Evolutionary conservation across 2,797 vertebrate genomes (phyloP), one percentile per base, ranked within the genome.

Genomic region (Luscinia megarhynchos): DNA sequence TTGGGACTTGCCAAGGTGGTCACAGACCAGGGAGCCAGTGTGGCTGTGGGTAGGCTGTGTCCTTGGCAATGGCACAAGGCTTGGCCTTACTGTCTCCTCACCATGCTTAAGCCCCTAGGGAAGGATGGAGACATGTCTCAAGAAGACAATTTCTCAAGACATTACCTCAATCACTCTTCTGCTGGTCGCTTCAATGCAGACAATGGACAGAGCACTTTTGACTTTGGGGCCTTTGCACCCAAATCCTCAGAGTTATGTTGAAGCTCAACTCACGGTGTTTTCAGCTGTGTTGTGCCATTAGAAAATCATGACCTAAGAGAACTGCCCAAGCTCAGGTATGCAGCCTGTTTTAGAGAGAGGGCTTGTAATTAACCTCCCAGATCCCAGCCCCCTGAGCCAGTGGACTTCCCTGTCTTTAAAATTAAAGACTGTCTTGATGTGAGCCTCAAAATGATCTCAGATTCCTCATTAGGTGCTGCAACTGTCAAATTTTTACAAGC

Each of bases 401-500:
- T 1, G 1, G 72, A n/a, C 12, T 43, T n/a, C 12, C 14, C 24
- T 62, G 23, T 5, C 15, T 84, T 59, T 45, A 18, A 78, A 90
- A 76, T 15, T 0, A 72, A 80, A 64, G 2, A 10, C 11, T 50
- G 40, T 6, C 62, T 48, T 55, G 26, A 62, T 40, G 3, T 27
- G 10, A 77, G 19, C 32, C n/a, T 75, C 9, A 1, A 41, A 81
- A 68, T 10, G 2, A 26, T 43, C 57, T 85, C 59, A 20, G 16
- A 64, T 54, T 84, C 11, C 63, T 61, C 22, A 2, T 79, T 77
- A 57, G 1, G 8, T 11, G 4, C 10, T 24, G 53, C 0, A 0
- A 40, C 43, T 51, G 46, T 48, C 58, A 38, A 5, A 5, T 58
- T 74, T 85, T 78, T 45, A 4, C 20, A 46, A 67, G 77, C 16